phyloP scores from a whole-genome alignment of 2,113 vertebrate genomes.

The Rhinopomastus cyanomelas region DNA sequence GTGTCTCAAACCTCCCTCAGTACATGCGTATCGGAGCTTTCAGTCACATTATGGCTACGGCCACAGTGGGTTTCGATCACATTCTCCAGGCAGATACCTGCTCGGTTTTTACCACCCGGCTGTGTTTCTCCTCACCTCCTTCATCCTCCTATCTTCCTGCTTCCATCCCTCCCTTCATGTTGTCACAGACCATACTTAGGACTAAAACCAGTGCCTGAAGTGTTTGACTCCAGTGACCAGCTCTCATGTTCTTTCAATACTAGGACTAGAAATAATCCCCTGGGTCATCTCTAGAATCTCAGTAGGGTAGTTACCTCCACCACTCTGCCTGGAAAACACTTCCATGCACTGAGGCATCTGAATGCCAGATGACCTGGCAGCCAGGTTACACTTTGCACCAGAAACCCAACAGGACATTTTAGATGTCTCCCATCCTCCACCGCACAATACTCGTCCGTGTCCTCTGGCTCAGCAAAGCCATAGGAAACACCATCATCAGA shows the following conservation, averaged over 20 bases:
- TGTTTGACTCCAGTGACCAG: not conserved
- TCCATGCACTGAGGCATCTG: not conserved
- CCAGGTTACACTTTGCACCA: not conserved
- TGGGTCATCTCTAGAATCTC: not conserved
- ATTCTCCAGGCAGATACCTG: not conserved
- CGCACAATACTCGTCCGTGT: not conserved
- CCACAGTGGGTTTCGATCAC: not conserved
- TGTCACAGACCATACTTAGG: not conserved
- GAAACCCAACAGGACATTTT: not conserved
- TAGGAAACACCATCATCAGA: not conserved
- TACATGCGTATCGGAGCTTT: not conserved
- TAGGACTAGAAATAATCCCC: not conserved
- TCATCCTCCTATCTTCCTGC: not conserved
- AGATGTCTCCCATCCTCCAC: not conserved
- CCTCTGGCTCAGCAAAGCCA: not conserved
- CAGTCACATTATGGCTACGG: fast-evolving
- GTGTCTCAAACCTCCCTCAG: not conserved
- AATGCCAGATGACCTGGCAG: not conserved
- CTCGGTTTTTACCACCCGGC: not conserved
- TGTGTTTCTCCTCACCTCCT: not conserved
- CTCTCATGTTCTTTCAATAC: not conserved
- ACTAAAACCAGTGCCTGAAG: not conserved
- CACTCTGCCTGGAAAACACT: not conserved
- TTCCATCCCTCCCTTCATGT: not conserved
- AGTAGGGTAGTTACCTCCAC: not conserved